Evolutionary conservation across 1,140 invertebrate genomes (phyloP).

Genomic region (Drosophila parabipectinata): DNA sequence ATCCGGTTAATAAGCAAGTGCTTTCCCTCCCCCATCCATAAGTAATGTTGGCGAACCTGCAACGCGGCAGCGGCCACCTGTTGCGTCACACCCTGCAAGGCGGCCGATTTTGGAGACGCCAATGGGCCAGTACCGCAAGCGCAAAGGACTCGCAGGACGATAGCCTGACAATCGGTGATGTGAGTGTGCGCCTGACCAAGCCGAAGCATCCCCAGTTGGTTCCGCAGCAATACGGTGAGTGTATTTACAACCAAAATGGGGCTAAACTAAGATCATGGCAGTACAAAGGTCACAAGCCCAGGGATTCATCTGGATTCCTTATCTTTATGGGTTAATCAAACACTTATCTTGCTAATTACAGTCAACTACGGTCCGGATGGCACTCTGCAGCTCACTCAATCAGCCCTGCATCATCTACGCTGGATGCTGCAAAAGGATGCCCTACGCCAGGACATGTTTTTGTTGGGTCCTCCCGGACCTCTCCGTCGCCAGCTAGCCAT

Average conservation of each 20-base stretch:
- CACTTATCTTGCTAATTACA: constrained; percentile 47
- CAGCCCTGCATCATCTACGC: constrained; percentile 91
- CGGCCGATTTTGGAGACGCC: constrained; percentile 13
- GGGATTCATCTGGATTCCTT: neutral
- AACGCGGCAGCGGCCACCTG: constrained; percentile 25
- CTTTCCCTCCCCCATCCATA: neutral
- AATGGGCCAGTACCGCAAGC: constrained; percentile 18
- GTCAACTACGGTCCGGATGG: constrained; percentile 84
- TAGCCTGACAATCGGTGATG: constrained; percentile 90
- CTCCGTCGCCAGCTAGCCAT: constrained; percentile 90
- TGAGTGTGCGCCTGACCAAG: constrained; percentile 87
- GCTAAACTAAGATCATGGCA: neutral
- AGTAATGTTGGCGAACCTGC: constrained; percentile 37
- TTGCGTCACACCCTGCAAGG: constrained; percentile 56
- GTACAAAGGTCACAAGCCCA: constrained; percentile 49
- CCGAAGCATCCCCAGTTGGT: constrained; percentile 91
- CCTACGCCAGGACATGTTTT: constrained; percentile 97
- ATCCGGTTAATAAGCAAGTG: neutral
- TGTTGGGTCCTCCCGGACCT: constrained; percentile 95
- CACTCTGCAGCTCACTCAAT: constrained; percentile 87
- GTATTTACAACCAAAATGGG: neutral
- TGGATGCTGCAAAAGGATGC: constrained; percentile 98
- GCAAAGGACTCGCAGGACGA: constrained; percentile 20
- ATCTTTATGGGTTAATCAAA: constrained; percentile 24
- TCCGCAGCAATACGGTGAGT: constrained; percentile 91